phyloP scores from a whole-genome alignment of 2,113 vertebrate species.

The Urocolius indicus region DNA sequence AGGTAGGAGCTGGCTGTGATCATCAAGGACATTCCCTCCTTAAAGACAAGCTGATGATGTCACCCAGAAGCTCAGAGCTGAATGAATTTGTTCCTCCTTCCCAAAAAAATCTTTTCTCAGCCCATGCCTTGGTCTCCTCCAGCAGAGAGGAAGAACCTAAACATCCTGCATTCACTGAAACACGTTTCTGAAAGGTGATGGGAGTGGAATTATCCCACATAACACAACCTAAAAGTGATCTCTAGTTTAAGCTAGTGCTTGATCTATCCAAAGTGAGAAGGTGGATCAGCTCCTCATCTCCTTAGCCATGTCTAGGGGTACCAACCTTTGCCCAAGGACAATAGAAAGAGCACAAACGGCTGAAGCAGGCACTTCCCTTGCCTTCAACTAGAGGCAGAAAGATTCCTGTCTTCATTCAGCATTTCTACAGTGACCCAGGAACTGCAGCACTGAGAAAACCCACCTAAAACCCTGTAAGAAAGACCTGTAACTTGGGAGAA shows the following conservation, averaged over 20 bases:
- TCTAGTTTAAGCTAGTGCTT: not conserved
- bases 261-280: not conserved
- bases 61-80: not conserved
- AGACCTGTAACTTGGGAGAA: not conserved
- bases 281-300: not conserved
- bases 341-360: not conserved
- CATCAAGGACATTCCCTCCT: not conserved
- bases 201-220: not conserved
- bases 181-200: not conserved
- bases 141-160: not conserved
- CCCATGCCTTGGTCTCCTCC: not conserved
- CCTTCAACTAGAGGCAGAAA: not conserved
- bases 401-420: not conserved
- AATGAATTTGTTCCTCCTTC: not conserved
- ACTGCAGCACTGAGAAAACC: accelerated
- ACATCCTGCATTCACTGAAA: not conserved
- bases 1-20: slow-evolving; percentile 21
- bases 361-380: not conserved
- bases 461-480: accelerated
- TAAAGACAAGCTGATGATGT: not conserved
- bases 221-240: not conserved
- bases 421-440: not conserved
- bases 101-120: not conserved
- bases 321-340: not conserved
- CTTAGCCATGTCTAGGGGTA: not conserved